Percentiles rank a stretch among this genome's conserved stretches.
Evolutionary conservation across 2,888 invertebrate species (phyloP).

Genomic region (Cenopis cana): DNA sequence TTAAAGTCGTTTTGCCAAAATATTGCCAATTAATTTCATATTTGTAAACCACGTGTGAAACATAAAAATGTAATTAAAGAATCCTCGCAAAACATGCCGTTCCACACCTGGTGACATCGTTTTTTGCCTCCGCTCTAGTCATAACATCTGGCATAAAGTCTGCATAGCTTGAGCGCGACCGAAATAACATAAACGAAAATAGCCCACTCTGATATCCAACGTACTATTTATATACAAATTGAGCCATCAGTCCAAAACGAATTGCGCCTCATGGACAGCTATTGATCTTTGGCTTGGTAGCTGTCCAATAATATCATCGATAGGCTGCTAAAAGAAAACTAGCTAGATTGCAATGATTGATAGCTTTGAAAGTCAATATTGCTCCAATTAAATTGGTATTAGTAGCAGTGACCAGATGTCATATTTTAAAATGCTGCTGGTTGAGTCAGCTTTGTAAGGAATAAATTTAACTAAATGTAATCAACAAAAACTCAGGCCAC

Average conservation of each 20-base stretch:
- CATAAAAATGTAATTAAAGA: slow-evolving; percentile 13
- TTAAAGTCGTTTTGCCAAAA: not conserved
- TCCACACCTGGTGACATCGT: slow-evolving; percentile 28
- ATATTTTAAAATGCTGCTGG: no score
- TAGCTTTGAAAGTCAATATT: slow-evolving; percentile 13
- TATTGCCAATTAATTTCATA: not conserved
- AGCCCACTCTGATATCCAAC: slow-evolving; percentile 60
- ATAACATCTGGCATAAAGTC: slow-evolving; percentile 37
- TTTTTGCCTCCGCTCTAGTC: slow-evolving; percentile 31
- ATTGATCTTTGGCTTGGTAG: slow-evolving; percentile 73
- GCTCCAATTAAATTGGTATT: not conserved
- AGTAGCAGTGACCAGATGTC: no score
- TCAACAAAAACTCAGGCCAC: no score
- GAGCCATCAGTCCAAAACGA: slow-evolving; percentile 70
- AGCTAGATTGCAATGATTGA: slow-evolving; percentile 26
- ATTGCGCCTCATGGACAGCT: slow-evolving; percentile 70
- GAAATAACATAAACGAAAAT: slow-evolving; percentile 69
- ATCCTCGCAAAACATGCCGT: not conserved
- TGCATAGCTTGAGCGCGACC: slow-evolving; percentile 54
- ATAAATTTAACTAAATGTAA: no score
- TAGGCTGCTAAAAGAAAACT: slow-evolving; percentile 31
- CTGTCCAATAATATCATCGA: slow-evolving; percentile 61
- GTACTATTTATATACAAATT: slow-evolving; percentile 66
- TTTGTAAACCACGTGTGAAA: slow-evolving; percentile 24
- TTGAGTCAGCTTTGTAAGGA: no score